Conservation (phyloP, 2,888 invertebrate species). For the Eudasyphora cyanicolor region DNA sequence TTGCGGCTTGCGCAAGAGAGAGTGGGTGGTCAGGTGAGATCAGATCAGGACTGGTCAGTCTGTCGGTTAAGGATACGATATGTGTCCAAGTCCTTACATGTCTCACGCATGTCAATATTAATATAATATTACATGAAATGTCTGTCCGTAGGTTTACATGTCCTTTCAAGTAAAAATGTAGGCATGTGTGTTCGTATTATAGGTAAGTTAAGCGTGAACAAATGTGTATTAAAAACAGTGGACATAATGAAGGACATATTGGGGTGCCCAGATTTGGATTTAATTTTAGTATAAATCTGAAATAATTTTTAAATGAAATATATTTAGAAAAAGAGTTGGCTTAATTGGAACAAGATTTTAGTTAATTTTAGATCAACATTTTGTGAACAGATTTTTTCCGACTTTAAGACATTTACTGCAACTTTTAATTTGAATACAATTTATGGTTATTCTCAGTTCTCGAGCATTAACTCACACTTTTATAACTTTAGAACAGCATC, state of each 20-base stretch:
- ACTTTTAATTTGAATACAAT: too few relatives aligned
- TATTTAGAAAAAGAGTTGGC: too few relatives aligned
- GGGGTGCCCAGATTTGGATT: background rate
- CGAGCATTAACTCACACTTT: too few relatives aligned
- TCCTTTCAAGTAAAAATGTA: background rate
- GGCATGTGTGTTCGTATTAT: background rate
- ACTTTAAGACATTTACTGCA: too few relatives aligned
- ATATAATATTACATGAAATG: slow-evolving; percentile 16
- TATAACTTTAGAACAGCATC: too few relatives aligned
- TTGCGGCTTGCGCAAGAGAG: background rate
- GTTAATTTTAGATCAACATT: too few relatives aligned
- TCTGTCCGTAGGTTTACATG: background rate
- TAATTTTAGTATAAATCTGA: too few relatives aligned
- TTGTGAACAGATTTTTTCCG: too few relatives aligned
- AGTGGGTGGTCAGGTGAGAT: background rate
- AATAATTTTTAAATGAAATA: too few relatives aligned
- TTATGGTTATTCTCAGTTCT: too few relatives aligned
- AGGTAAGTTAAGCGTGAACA: background rate
- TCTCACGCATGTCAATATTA: slow-evolving; percentile 14
- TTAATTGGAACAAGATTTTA: too few relatives aligned
- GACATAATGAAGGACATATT: background rate
- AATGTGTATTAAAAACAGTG: background rate
- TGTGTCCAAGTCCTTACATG: background rate
- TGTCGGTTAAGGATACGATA: too few relatives aligned
- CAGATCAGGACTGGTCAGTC: background rate